Base-by-base conservation (phyloP, 2,888 invertebrate genomes). In the Papilio gigon region DNA sequence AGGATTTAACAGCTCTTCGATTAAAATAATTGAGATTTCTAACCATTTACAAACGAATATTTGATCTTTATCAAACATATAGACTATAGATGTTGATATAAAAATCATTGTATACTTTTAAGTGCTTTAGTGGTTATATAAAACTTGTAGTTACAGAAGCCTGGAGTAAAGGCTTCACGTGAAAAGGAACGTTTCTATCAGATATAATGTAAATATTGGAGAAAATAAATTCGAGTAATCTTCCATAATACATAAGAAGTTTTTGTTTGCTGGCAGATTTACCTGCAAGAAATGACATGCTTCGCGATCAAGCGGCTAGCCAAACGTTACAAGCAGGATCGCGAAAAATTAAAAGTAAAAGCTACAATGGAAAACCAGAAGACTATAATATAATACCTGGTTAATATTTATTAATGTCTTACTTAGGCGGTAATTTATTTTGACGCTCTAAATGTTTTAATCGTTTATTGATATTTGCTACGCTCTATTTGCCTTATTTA, bases 181-280 rank as follows among this genome's bases (percentile, higher is more conserved):
- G 6, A 20, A 42, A 42, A 2, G 3, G 20, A 20, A 8, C 12
- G 47, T 4, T 40, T 14, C 14, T 12, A 47, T 47, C 22, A 47
- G 22, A 47, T 47, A 47, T 22, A 50, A 50, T 1, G 11, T 22
- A 25, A 22, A 4, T 25, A 14, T 12, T 6, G 17, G 5, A 42
- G 42, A 47, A 1, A 22, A 12, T 4, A 25, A 47, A 22, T 25
- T 12, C 2, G 50, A 35, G 25, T 20, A 20, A n/a, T 67, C 25
- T 12, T 12, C 12, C 22, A 6, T 47, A 3, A 22, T 50, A 53
- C 6, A 27, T 27, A 50, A 44, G 25, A 50, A 14, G 50, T 44
- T 59, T 61, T 30, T 62, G 56, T 67, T 61, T 61, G 20, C 67
- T 62, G 42, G 56, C 62, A 56, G 62, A 67, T 67, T 53, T 63